Evolutionary conservation across 2,797 vertebrate genomes (phyloP), one percentile per base, ranked within the genome.

Genomic region (Typhlichthys subterraneus): DNA sequence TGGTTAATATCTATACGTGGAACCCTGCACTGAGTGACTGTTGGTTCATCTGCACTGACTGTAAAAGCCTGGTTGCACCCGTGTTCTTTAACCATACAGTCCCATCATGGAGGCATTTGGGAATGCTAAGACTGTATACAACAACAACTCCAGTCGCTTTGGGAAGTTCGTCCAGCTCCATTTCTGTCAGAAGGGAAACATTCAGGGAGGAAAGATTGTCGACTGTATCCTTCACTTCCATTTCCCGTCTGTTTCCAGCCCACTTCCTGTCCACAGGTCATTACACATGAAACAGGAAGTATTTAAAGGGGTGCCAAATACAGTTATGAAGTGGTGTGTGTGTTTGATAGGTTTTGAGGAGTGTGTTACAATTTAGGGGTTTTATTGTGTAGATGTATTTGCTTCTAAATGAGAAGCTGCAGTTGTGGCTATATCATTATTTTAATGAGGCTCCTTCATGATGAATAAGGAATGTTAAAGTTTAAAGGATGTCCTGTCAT

Each of bases 41-140:
- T 38, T 38, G 33, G 33, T 7, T 38, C 33, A 1, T 7, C 33
- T 38, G 33, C 33, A 38, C 7, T 38, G 33, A 38, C 33, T 13
- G 17, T 11, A 9, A 0, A 2, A 14, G 10, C 19, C 31, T 52
- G 2, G 15, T n/a, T 15, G 5, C 1, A 11, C 9, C 12, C 14
- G 10, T 29, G 5, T 47, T 38, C 42, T 13, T 31, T 54, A 3
- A 49, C 15, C 5, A 3, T 8, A 0, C 75, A 99, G 97, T 82
- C 97, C 97, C 29, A 97, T 99, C 89, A 96, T 99, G 97, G 97
- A 99, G 87, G 96, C 96, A 8, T 99, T 99, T 1, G 97, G 97
- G 70, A 99, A 99, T 0, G 96, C 97, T 0, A 96, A 95, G 87
- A 99, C 97, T 0, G 94, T 98, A 80, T 95, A 98, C 92, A 99